A percentile compares a stretch with the other conserved stretches of the same genome.
Evolutionary conservation across 2,888 invertebrate genomes (phyloP).

Genomic region (Chrysolina americana): DNA sequence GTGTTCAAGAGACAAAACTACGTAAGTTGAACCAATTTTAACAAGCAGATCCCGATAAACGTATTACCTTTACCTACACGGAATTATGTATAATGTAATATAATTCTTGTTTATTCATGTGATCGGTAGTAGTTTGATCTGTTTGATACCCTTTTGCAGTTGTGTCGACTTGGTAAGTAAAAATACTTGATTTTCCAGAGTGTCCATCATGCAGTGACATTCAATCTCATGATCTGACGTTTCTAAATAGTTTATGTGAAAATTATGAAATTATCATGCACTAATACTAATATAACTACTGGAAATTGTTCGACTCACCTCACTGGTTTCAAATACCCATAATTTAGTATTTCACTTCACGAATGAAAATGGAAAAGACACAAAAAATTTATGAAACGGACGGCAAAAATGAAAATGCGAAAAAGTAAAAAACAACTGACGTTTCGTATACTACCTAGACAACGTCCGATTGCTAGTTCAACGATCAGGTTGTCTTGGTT

Average conservation of each 20-base stretch:
- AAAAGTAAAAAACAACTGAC: conserved; percentile 47
- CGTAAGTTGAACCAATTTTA: no score
- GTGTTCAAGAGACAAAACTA: no score
- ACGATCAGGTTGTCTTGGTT: not conserved
- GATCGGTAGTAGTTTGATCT: no score
- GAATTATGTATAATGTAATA: no score
- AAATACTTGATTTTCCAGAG: not conserved
- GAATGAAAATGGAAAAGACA: conserved; percentile 47
- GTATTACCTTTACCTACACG: no score
- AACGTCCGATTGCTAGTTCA: not conserved
- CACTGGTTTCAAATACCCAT: conserved; percentile 33
- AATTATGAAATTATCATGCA: not conserved
- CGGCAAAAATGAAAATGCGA: conserved; percentile 45
- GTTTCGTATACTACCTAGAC: conserved; percentile 13
- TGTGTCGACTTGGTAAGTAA: no score
- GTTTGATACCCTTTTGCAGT: no score
- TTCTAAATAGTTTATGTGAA: not conserved
- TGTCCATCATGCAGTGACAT: no score
- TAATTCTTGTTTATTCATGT: no score
- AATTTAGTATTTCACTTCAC: conserved; percentile 41
- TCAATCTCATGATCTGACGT: not conserved
- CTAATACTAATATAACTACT: not conserved
- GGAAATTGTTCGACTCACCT: conserved; percentile 31
- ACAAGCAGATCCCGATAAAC: no score
- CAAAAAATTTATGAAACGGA: conserved; percentile 50